phyloP scores from a whole-genome alignment of 2,888 invertebrate genomes.

The Hypomecis atomaria region DNA sequence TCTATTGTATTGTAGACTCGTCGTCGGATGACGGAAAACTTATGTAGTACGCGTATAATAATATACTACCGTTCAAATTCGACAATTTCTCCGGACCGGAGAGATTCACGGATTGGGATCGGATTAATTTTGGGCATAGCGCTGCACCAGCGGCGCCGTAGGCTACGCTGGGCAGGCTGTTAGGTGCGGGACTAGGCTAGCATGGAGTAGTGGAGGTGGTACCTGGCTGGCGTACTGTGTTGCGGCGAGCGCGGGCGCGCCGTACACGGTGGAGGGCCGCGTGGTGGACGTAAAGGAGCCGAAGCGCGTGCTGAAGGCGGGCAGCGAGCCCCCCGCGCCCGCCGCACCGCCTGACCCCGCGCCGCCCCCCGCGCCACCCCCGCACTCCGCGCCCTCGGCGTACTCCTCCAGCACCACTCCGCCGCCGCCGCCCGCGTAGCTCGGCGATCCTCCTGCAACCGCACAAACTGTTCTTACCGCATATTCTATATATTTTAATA shows the following conservation, averaged over 20 bases:
- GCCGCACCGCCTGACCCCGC: conserved; percentile 50
- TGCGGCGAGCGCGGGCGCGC: conserved; percentile 54
- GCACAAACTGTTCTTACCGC: too few species aligned
- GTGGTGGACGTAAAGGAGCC: conserved; percentile 68
- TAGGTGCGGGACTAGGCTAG: too few species aligned
- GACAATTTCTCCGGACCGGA: too few species aligned
- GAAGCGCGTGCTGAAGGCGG: conserved; percentile 84
- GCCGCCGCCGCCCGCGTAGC: conserved; percentile 56
- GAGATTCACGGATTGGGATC: too few species aligned
- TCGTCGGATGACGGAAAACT: too few species aligned
- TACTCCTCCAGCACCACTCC: conserved; percentile 58
- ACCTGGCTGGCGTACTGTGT: conserved; percentile 68
- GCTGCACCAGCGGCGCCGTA: too few species aligned
- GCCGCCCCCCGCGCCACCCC: conserved; percentile 38
- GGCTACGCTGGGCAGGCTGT: too few species aligned
- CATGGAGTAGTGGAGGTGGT: neutral
- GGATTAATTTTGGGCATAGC: too few species aligned
- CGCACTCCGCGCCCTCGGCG: conserved; percentile 41
- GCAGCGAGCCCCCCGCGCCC: conserved; percentile 68
- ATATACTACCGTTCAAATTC: too few species aligned
- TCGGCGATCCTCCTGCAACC: conserved; percentile 65
- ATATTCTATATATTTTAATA: too few species aligned
- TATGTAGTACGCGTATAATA: too few species aligned
- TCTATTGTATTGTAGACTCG: too few species aligned
- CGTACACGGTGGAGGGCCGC: conserved; percentile 65